Evolutionary conservation across 2,113 vertebrate species (phyloP), one percentile per base, ranked within the genome.

Genomic region (Ameiurus melas): DNA sequence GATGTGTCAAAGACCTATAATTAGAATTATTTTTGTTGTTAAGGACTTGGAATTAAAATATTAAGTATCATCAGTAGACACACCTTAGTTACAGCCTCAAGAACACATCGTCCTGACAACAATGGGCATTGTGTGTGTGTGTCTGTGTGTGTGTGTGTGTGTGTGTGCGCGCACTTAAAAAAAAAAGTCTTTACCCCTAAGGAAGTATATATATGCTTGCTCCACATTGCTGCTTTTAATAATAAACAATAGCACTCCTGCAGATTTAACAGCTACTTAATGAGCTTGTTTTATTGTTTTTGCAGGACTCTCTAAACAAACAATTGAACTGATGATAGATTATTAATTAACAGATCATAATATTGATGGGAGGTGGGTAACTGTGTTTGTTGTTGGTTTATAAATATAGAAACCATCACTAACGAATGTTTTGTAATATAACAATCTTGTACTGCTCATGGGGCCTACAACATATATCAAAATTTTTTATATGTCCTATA

Each of bases 211-310:
- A 10, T 51, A 95, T 86, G 91, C 89, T 88, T 90, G 84, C 88
- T 90, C 81, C 84, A 84, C 86, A 89, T 73, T 83, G 39, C 88
- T 90, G 64, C 90, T 43, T 58, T 57, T 58, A 93, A 93, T 90
- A 94, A 94, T 89, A 95, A 95, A 94, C 91, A 60, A 78, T 66
- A 71, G 87, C 58, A 39, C 86, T 93, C 87, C 68, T 87, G 86
- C 85, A 83, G 89, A 92, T 73, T 36, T 73, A 86, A 80, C 22
- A 66, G 64, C 66, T 73, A 30, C n/a, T 25, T 43, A 22, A 57
- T 25, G 27, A 83, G 53, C 17, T 92, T 84, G 12, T 85, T 91
- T 90, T 0, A 8, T 70, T 88, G 91, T 93, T 94, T 93, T 91
- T 79, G 20, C 87, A 92, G 91, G 89, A 83, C 88, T 91, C 86